These are phyloP conservation scores for Calidris pugnax DNA, from an alignment of 2,113 vertebrate genomes.

Conservation along the genomic window DNA sequence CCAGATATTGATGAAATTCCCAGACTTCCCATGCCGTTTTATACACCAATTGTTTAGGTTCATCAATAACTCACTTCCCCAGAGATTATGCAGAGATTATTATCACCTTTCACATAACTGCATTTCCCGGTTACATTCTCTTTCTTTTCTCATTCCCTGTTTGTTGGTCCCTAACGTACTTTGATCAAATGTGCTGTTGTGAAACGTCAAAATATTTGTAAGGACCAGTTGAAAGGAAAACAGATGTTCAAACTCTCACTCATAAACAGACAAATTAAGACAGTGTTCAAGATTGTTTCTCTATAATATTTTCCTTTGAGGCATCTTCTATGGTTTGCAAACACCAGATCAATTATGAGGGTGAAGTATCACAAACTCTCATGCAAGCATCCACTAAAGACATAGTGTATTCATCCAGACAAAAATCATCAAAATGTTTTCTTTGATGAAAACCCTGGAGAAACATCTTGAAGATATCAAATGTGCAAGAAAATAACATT, in stretches of 20 bases:
- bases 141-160: neutral
- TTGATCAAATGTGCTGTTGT: neutral
- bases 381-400: neutral
- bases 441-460: conserved; percentile 14
- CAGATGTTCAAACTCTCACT: conserved; percentile 11
- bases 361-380: neutral
- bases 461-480: conserved; percentile 5
- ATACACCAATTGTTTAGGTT: neutral
- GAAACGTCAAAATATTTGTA: neutral
- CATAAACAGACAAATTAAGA: conserved; percentile 23
- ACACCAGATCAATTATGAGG: conserved; percentile 30
- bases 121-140: neutral
- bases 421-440: conserved; percentile 25
- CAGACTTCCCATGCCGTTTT: neutral
- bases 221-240: neutral
- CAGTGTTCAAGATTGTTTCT: neutral
- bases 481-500: neutral
- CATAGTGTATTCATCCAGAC: neutral
- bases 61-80: neutral
- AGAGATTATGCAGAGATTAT: neutral
- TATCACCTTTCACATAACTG: neutral
- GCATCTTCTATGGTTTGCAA: conserved; percentile 14
- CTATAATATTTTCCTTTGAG: conserved; percentile 26
- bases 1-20: neutral
- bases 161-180: neutral